phyloP scores from a whole-genome alignment of 2,113 vertebrate species.

The Chionomys nivalis region DNA sequence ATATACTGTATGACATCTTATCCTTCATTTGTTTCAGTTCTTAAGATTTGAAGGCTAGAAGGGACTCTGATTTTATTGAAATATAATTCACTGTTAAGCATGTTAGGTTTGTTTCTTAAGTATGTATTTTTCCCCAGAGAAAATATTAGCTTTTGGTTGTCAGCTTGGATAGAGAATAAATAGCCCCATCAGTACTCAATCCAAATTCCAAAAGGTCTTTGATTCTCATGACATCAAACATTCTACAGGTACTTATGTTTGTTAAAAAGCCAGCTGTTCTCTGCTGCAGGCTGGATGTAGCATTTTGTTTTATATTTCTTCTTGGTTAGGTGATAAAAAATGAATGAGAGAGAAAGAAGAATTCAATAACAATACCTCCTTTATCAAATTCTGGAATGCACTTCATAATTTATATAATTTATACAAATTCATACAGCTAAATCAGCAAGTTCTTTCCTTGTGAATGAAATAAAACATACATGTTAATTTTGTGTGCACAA shows the following conservation, averaged over 20 bases:
- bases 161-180: constrained; percentile 48
- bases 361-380: neutral
- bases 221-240: neutral
- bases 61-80: constrained; percentile 54
- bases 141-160: constrained; percentile 67
- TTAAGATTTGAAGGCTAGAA: constrained; percentile 77
- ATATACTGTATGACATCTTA: constrained; percentile 76
- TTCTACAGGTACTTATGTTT: neutral
- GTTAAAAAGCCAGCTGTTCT: neutral
- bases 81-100: constrained; percentile 70
- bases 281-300: neutral
- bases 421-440: neutral
- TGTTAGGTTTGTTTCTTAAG: constrained; percentile 73
- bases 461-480: neutral
- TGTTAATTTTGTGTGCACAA: neutral
- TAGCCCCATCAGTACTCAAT: neutral
- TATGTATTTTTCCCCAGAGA: constrained; percentile 58
- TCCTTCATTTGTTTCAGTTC: constrained; percentile 79
- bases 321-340: neutral
- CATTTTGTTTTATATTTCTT: neutral
- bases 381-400: neutral
- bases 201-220: neutral
- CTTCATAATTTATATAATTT: neutral
- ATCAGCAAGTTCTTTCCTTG: neutral
- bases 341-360: neutral